phyloP scores from a whole-genome alignment of 2,113 vertebrate genomes.

The Campylomormyrus numenius region DNA sequence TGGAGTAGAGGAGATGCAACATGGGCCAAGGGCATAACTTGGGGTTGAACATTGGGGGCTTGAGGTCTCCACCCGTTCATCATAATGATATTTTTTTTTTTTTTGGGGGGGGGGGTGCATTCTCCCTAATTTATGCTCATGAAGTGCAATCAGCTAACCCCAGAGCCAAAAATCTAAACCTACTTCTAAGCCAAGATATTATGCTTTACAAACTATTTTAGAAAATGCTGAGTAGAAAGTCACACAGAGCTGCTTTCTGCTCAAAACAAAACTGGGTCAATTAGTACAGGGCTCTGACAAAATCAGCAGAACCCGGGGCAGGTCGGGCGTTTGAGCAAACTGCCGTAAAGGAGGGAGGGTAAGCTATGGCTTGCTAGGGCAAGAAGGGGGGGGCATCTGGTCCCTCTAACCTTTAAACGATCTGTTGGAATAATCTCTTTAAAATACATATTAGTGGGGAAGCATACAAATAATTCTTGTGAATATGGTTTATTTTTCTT shows the following conservation, averaged over 20 bases:
- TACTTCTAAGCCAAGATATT: not conserved
- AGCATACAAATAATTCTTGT: not conserved
- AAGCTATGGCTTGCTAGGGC: too few relatives aligned
- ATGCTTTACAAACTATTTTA: not conserved
- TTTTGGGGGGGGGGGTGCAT: not conserved
- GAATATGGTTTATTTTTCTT: not conserved
- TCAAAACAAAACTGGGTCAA: not conserved
- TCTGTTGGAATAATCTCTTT: too few relatives aligned
- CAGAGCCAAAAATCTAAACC: not conserved
- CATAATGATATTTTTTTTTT: not conserved
- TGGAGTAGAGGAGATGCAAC: not conserved
- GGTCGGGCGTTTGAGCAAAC: not conserved
- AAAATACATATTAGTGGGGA: too few relatives aligned
- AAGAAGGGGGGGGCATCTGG: too few relatives aligned
- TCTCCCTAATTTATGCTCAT: not conserved
- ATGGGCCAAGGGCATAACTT: not conserved
- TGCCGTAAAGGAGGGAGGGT: not conserved
- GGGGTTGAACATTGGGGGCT: not conserved
- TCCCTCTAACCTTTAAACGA: too few relatives aligned
- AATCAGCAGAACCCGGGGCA: not conserved
- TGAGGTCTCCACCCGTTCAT: not conserved
- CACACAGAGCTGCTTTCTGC: not conserved
- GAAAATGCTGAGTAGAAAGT: not conserved
- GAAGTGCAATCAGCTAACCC: not conserved
- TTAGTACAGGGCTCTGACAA: not conserved